phyloP scores from a whole-genome alignment of 1,140 invertebrate genomes.

The Tribolium castaneum region DNA sequence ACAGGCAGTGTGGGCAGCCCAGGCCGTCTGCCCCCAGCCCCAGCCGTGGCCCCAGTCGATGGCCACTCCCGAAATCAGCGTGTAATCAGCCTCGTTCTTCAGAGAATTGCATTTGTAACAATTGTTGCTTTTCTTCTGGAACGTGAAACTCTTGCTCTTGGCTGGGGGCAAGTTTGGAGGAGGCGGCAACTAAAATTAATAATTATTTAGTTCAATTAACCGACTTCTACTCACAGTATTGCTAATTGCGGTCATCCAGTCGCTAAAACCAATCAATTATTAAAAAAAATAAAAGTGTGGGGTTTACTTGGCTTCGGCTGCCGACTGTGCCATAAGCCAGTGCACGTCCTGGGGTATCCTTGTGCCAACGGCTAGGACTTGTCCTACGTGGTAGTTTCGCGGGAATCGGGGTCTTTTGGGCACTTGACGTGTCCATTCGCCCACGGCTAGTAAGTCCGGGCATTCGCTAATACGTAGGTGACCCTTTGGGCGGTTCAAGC shows the following conservation, averaged over 20 bases:
- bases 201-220: background rate
- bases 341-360: constrained; percentile 61
- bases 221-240: constrained; percentile 71
- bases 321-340: constrained; percentile 61
- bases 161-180: constrained; percentile 55
- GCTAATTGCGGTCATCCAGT: constrained; percentile 78
- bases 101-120: background rate
- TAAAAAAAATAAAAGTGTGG: constrained; percentile 10
- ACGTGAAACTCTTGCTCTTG: constrained; percentile 51
- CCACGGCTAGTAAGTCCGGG: constrained; percentile 82
- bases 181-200: constrained; percentile 57
- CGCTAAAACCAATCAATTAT: constrained; percentile 64
- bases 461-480: constrained; percentile 76
- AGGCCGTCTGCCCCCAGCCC: constrained; percentile 59
- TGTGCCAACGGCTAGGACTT: constrained; percentile 79
- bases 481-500: constrained; percentile 65
- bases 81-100: constrained; percentile 56
- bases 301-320: constrained; percentile 61
- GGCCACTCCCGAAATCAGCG: constrained; percentile 56
- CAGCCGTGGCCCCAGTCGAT: constrained; percentile 63
- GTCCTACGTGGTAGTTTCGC: constrained; percentile 71
- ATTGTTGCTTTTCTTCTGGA: constrained; percentile 3
- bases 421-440: constrained; percentile 78
- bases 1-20: constrained; percentile 51
- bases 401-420: constrained; percentile 77